Evolutionary conservation across 1,140 invertebrate genomes (phyloP).

Genomic region (Drosophila funebris): DNA sequence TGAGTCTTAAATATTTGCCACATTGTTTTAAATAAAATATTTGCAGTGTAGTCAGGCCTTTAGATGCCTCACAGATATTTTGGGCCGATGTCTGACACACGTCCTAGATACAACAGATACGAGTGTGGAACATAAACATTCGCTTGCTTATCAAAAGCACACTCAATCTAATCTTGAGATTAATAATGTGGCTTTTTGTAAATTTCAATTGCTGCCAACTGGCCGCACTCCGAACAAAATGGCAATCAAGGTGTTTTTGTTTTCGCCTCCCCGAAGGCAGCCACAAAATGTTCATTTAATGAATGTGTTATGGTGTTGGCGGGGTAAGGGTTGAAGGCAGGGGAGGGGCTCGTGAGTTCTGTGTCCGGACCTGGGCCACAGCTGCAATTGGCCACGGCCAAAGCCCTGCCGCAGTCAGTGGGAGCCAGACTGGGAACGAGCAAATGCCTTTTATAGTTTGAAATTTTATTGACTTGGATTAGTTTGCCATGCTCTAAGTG

Average conservation of each 20-base stretch:
- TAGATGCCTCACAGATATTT: neutral
- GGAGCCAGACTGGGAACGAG: neutral
- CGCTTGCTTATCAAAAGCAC: slow-evolving; percentile 56
- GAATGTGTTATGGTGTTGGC: slow-evolving; percentile 1
- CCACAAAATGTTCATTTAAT: slow-evolving; percentile 42
- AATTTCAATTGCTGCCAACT: slow-evolving; percentile 62
- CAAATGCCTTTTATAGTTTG: slow-evolving; percentile 60
- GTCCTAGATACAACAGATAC: slow-evolving; percentile 15
- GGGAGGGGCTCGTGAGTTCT: neutral
- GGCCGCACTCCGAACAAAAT: slow-evolving; percentile 16
- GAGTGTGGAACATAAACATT: slow-evolving; percentile 37
- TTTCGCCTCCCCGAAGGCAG: slow-evolving; percentile 16
- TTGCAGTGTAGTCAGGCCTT: neutral
- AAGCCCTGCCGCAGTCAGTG: slow-evolving; percentile 17
- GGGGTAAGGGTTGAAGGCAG: neutral
- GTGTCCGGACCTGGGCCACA: slow-evolving; percentile 27
- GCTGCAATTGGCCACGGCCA: slow-evolving; percentile 43
- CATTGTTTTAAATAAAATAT: too few relatives aligned
- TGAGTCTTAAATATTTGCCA: too few relatives aligned
- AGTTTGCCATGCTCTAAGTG: slow-evolving; percentile 27
- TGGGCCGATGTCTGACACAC: slow-evolving; percentile 19
- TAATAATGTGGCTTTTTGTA: slow-evolving; percentile 76
- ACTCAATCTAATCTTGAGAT: slow-evolving; percentile 76
- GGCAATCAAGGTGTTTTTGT: slow-evolving; percentile 42
- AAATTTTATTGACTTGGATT: slow-evolving; percentile 76